These are phyloP conservation scores for Augochlorella aurata DNA, from an alignment of 2,888 invertebrate genomes.

Conservation along the genomic window DNA sequence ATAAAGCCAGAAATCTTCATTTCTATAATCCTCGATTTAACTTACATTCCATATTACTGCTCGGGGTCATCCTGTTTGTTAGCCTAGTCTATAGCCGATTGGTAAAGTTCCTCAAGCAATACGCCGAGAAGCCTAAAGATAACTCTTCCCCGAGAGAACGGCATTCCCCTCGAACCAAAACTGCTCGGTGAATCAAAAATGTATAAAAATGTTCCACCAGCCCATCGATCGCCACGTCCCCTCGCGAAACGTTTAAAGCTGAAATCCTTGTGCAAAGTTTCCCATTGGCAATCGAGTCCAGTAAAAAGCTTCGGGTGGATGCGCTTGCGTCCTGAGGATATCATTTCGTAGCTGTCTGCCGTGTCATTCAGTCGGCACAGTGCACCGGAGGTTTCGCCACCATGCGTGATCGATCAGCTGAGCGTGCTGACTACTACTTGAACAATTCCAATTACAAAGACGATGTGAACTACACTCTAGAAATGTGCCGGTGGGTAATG, in stretches of 20 bases:
- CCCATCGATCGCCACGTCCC: neutral
- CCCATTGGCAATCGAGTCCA: neutral
- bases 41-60: no score
- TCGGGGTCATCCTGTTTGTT: neutral
- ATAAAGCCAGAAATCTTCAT: neutral
- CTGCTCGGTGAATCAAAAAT: neutral
- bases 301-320: neutral
- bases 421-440: neutral
- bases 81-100: neutral
- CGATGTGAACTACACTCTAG: conserved; percentile 60
- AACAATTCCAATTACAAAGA: conserved; percentile 31
- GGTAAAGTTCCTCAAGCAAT: neutral
- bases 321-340: conserved; percentile 31
- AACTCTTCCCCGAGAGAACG: neutral
- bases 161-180: no score
- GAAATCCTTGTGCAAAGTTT: neutral
- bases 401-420: conserved; percentile 36
- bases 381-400: neutral
- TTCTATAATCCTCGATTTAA: neutral
- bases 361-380: conserved; percentile 32
- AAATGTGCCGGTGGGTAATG: conserved; percentile 70
- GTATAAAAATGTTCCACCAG: neutral
- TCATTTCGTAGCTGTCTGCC: neutral
- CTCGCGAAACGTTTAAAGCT: neutral
- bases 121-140: neutral